Conservation (phyloP, 2,888 invertebrate species). For the Andrena bicolor region DNA sequence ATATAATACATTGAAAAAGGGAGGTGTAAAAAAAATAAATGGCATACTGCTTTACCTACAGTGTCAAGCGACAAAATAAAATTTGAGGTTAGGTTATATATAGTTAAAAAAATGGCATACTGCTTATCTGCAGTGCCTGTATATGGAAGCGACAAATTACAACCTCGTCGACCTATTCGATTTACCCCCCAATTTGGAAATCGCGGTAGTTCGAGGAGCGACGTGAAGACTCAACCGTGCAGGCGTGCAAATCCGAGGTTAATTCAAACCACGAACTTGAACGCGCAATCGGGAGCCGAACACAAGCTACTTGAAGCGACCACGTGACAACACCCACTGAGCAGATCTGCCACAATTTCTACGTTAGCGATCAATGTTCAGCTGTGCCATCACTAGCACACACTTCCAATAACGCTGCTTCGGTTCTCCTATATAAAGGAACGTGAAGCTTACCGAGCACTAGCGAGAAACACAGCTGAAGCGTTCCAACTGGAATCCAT, state of each 20-base stretch:
- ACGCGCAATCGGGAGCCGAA: constrained; percentile 86
- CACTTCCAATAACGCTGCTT: constrained; percentile 84
- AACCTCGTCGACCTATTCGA: constrained; percentile 87
- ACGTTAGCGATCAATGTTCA: constrained; percentile 88
- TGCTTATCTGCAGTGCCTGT: constrained; percentile 86
- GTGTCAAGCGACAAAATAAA: neutral
- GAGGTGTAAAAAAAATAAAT: no score
- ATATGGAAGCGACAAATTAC: constrained; percentile 86
- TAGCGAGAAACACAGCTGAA: constrained; percentile 65
- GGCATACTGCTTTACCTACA: neutral
- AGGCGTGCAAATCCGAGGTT: constrained; percentile 81
- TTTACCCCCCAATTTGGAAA: constrained; percentile 88
- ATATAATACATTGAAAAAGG: no score
- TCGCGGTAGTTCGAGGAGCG: constrained; percentile 89
- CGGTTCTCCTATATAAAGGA: constrained; percentile 67
- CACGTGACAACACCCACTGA: constrained; percentile 89
- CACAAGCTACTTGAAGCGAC: constrained; percentile 88
- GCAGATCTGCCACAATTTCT: constrained; percentile 87
- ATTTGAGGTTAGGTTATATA: no score
- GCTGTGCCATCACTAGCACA: constrained; percentile 88
- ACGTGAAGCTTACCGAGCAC: neutral
- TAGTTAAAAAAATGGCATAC: constrained; percentile 86
- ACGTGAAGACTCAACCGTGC: constrained; percentile 86
- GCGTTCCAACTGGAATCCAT: neutral
- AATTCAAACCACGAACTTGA: constrained; percentile 75